Percentiles rank a stretch among this genome's conserved stretches.
phyloP scores from a whole-genome alignment of 2,888 invertebrate species.

The Hofmannophila pseudospretella region DNA sequence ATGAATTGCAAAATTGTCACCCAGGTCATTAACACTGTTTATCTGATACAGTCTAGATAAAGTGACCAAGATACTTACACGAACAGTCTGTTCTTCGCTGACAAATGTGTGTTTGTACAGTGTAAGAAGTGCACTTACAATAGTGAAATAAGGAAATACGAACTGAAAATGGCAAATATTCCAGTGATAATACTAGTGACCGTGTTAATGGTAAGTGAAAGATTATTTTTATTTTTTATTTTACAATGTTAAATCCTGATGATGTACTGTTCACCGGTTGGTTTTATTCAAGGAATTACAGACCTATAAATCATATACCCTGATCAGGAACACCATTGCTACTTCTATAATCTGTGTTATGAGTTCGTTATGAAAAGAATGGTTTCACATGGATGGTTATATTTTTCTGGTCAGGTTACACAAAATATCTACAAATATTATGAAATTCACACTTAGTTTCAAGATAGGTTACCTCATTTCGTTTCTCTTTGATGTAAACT shows the following conservation, averaged over 20 bases:
- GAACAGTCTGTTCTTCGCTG: slow-evolving; percentile 46
- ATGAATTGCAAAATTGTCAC: slow-evolving; percentile 4
- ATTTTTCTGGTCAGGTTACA: too few species aligned
- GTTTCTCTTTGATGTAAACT: slow-evolving; percentile 22
- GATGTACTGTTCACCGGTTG: too few species aligned
- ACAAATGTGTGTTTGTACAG: slow-evolving; percentile 54
- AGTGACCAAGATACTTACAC: slow-evolving; percentile 22
- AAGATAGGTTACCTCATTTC: background rate
- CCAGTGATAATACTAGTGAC: slow-evolving; percentile 27
- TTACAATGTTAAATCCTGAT: background rate
- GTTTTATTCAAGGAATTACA: too few species aligned
- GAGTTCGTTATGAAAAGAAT: too few species aligned
- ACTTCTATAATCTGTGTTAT: too few species aligned
- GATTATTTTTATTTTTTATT: slow-evolving; percentile 2
- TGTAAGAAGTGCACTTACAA: slow-evolving; percentile 49
- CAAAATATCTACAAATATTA: too few species aligned
- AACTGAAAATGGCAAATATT: slow-evolving; percentile 39
- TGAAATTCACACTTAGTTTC: background rate
- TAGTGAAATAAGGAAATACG: slow-evolving; percentile 19
- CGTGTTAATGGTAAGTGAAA: slow-evolving; percentile 45
- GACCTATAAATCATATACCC: too few species aligned
- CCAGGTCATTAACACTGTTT: slow-evolving; percentile 26
- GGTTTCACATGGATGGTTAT: too few species aligned
- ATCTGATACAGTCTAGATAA: slow-evolving; percentile 23
- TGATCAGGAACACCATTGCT: too few species aligned